These are phyloP conservation scores for Muscicapa adusta DNA, from an alignment of 2,113 vertebrate genomes.

Conservation along the genomic window DNA sequence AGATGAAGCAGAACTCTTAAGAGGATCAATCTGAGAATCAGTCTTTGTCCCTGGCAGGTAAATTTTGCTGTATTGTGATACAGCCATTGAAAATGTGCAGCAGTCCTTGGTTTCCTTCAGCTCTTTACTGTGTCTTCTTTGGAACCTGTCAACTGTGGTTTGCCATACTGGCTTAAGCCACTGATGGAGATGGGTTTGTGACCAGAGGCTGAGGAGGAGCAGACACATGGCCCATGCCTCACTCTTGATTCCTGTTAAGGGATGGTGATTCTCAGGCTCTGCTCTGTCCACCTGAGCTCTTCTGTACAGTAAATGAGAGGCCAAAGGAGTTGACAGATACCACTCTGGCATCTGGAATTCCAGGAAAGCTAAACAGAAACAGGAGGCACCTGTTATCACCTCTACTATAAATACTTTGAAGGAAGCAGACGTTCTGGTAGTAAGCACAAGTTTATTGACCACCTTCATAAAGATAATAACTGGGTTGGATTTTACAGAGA, in stretches of 20 bases:
- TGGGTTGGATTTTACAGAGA: background rate
- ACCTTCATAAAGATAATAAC: background rate
- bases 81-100: background rate
- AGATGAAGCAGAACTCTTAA: background rate
- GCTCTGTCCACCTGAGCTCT: background rate
- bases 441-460: background rate
- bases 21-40: background rate
- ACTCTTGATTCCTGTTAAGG: background rate
- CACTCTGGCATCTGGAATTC: background rate
- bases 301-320: background rate
- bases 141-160: background rate
- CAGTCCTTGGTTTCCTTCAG: background rate
- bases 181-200: background rate
- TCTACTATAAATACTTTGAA: background rate
- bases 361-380: background rate
- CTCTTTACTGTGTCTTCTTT: background rate
- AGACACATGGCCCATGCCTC: background rate
- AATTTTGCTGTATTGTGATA: fast-evolving
- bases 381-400: background rate
- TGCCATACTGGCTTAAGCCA: background rate
- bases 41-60: background rate
- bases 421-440: background rate
- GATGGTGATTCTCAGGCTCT: background rate
- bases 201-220: background rate
- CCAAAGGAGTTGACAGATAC: background rate